A percentile compares a stretch with the other conserved stretches of the same genome.
phyloP scores from a whole-genome alignment of 2,888 invertebrate genomes.

The Heliothis peltigera region DNA sequence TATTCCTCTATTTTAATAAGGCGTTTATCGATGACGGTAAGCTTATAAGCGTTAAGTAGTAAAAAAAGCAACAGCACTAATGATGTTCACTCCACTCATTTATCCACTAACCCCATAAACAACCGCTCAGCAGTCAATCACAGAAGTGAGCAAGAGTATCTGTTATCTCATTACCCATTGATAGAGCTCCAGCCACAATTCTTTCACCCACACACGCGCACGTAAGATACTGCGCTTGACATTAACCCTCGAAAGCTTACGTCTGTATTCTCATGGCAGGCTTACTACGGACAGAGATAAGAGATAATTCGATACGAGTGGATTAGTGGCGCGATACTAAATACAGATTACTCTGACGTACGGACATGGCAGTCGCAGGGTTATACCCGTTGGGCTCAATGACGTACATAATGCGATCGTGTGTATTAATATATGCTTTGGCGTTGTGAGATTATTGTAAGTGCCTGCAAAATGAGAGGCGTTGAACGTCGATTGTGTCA shows the following conservation, averaged over 20 bases:
- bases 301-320: conserved; percentile 66
- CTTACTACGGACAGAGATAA: conserved; percentile 61
- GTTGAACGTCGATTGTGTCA: conserved; percentile 31
- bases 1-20: no score
- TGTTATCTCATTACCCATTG: conserved; percentile 2
- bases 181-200: conserved; percentile 14
- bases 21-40: no score
- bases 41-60: no score
- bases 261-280: conserved; percentile 48
- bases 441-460: conserved; percentile 34
- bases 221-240: conserved; percentile 38
- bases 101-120: conserved; percentile 9
- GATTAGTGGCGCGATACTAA: conserved; percentile 65
- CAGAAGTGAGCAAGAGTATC: not conserved
- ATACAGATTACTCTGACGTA: conserved; percentile 70
- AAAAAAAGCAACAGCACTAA: not conserved
- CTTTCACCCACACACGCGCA: conserved; percentile 25
- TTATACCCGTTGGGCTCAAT: conserved; percentile 46
- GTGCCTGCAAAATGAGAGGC: conserved; percentile 10
- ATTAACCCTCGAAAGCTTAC: conserved; percentile 53
- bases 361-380: conserved; percentile 53
- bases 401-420: conserved; percentile 49
- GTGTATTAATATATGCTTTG: conserved; percentile 53
- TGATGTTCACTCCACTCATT: not conserved
- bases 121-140: conserved; percentile 16